Base-by-base conservation (phyloP, 1,140 invertebrate genomes). In the Micrasema longulum region DNA sequence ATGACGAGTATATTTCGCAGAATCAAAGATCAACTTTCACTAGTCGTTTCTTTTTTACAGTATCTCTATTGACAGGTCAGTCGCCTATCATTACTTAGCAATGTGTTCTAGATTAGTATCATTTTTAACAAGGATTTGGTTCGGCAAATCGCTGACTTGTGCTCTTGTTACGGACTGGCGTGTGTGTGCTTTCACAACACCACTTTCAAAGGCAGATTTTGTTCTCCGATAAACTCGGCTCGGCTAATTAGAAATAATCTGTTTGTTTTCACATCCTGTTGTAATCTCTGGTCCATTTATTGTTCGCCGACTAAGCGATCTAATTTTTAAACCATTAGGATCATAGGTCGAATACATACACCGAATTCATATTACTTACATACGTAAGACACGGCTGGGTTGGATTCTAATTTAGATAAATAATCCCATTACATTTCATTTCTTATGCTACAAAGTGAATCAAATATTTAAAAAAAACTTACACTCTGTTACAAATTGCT, bases 11-110 rank as follows among this genome's bases (percentile, higher is more conserved):
- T 41, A 18, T 60, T 60, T 22, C 14, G 18, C 18, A 38, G 36
- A 60, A 43, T 60, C 55, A 22, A 43, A 60, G 55, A 60, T 38
- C 55, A 60, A 60, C 55, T 60, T 60, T 60, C 55, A 60, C 55
- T 60, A 22, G 5, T 41, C 50, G n/a, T 53, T 22, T 53, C 23
- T 60, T 60, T 60, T 60, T 60, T 22, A 11, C 55, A 22, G n/a
- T 14, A 41, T 35, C 41, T 41, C 18, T 31, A 60, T 60, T 60
- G 55, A 22, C 55, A 60, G 55, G 55, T 22, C 55, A 60, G 55
- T 60, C 55, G 55, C 55, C 55, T 60, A 60, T 60, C 55, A 60
- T 60, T 60, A 60, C 36, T 43, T 41, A 41, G 55, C 36, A 38
- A 60, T 41, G 55, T 60, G 50, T 14, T 53, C 50, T 53, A 60